A percentile compares a stretch with the other conserved stretches of the same genome.
phyloP scores from a whole-genome alignment of 2,888 invertebrate genomes.

The Odontocolon sp. region DNA sequence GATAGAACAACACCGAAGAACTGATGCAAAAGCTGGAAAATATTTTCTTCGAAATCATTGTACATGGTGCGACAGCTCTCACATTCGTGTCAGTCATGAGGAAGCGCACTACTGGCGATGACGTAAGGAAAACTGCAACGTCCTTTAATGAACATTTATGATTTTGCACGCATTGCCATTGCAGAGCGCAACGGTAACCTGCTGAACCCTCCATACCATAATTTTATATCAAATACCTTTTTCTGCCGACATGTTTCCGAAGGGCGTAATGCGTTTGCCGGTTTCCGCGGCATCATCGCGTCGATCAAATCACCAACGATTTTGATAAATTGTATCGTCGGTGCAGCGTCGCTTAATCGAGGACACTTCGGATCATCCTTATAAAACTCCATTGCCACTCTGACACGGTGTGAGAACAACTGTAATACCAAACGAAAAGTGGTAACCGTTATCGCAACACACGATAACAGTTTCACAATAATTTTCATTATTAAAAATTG shows the following conservation, averaged over 20 bases:
- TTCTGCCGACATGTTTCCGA: conserved; percentile 24
- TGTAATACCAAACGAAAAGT: conserved; percentile 13
- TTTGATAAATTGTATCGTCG: conserved; percentile 51
- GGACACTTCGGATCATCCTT: conserved; percentile 14
- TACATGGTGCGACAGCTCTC: no score
- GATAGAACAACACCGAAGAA: no score
- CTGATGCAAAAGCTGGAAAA: no score
- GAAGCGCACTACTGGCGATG: no score
- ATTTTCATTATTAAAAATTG: no score
- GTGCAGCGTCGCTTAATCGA: conserved; percentile 47
- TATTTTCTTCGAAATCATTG: no score
- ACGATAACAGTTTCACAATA: neutral
- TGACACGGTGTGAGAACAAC: conserved; percentile 54
- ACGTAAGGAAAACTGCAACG: no score
- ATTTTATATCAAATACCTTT: conserved; percentile 20
- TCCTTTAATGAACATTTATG: no score
- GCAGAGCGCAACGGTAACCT: no score
- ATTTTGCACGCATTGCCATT: no score
- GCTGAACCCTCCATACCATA: no score
- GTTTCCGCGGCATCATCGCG: conserved; percentile 59
- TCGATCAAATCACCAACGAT: conserved; percentile 46
- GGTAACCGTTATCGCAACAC: neutral
- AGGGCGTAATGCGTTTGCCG: conserved; percentile 38
- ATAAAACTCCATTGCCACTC: conserved; percentile 54
- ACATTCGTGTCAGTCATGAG: no score